Evolutionary conservation across 2,888 invertebrate genomes (phyloP).

Genomic region (Leucophenga montana): DNA sequence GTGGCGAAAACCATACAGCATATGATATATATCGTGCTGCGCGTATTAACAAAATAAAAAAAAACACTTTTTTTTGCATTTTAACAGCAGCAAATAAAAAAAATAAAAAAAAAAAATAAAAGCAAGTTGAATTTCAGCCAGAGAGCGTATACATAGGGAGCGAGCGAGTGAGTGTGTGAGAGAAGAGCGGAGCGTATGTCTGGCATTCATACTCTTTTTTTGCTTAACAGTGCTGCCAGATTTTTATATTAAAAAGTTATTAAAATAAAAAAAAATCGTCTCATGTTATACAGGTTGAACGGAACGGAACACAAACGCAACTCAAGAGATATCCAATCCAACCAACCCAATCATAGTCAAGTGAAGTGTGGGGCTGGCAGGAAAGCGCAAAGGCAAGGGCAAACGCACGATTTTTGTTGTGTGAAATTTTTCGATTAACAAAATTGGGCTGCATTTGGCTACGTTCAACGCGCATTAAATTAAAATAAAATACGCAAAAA

Average conservation of each 20-base stretch:
- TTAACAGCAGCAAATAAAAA: no score
- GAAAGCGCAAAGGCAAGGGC: no score
- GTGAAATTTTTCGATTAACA: constrained; percentile 6
- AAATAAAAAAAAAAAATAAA: neutral
- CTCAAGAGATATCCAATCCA: neutral
- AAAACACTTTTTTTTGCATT: no score
- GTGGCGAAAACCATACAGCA: no score
- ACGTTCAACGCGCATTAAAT: constrained; percentile 28
- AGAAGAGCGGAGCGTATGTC: constrained; percentile 11
- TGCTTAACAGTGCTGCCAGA: neutral
- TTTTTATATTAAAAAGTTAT: constrained; percentile 40
- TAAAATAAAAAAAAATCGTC: constrained; percentile 13
- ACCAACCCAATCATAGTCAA: no score
- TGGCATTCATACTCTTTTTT: neutral
- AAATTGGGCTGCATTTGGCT: constrained; percentile 37
- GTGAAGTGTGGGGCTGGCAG: no score
- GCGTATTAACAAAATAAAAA: neutral
- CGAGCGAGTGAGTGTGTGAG: constrained; percentile 18
- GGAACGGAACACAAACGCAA: neutral
- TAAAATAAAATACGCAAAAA: constrained; percentile 3
- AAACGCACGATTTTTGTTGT: neutral
- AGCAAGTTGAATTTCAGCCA: neutral
- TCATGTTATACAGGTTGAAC: no score
- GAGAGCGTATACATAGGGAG: constrained; percentile 16
- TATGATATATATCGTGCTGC: no score